These are phyloP conservation scores for Drosophila tanythrix DNA, from an alignment of 2,888 invertebrate species.

Conservation along the genomic window DNA sequence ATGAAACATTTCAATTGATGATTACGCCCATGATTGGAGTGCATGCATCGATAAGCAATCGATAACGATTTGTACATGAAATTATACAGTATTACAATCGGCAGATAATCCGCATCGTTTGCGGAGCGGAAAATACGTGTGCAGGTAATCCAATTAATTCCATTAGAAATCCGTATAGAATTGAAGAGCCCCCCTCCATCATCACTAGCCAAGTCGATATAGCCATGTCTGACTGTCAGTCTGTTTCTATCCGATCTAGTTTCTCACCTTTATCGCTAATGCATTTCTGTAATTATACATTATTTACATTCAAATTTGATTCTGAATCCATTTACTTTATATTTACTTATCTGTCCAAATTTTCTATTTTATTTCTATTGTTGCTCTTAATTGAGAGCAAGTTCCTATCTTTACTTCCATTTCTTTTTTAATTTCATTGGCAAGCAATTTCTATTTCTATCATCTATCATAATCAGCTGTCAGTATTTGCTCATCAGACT, in stretches of 20 bases:
- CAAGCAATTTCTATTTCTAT: conserved; percentile 10
- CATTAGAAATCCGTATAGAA: background rate
- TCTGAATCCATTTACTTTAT: background rate
- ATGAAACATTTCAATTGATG: conserved; percentile 1
- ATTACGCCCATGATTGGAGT: background rate
- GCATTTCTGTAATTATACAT: background rate
- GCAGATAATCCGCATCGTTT: background rate
- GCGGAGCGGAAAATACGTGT: background rate
- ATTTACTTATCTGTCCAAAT: background rate
- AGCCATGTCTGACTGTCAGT: background rate
- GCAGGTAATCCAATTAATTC: background rate
- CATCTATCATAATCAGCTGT: conserved; percentile 16
- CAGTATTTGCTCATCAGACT: conserved; percentile 8
- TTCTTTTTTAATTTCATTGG: conserved; percentile 1
- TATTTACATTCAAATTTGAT: background rate
- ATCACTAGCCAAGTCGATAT: background rate
- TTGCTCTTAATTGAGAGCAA: background rate
- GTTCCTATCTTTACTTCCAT: background rate
- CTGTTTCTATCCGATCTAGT: background rate
- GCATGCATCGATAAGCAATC: conserved; percentile 11
- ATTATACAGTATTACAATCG: background rate
- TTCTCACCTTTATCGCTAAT: background rate
- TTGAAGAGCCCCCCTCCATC: background rate
- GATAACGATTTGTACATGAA: conserved; percentile 10
- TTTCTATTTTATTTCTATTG: background rate